Evolutionary conservation across 35 echinoderm and acorn worm genomes (phyloP).

Genomic region (Ptychodera flava): DNA sequence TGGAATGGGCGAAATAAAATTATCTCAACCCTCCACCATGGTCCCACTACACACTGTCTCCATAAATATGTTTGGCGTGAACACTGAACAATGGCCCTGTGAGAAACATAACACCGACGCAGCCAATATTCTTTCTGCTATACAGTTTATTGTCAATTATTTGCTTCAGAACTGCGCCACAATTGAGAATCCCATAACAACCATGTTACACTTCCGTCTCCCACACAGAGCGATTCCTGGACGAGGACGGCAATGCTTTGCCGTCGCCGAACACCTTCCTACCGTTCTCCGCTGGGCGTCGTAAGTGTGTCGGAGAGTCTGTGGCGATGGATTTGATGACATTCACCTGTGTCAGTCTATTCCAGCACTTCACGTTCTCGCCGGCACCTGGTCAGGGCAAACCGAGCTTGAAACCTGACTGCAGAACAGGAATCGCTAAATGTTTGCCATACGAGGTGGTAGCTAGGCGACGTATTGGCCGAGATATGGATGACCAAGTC

Average conservation of each 20-base stretch:
- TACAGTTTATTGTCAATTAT: too few species aligned
- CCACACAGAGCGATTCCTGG: slow-evolving; percentile 56
- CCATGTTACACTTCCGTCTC: background rate
- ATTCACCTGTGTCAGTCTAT: slow-evolving; percentile 45
- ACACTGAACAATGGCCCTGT: background rate
- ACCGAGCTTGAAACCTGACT: background rate
- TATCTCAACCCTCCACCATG: background rate
- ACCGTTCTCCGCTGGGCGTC: slow-evolving; percentile 47
- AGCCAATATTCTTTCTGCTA: too few species aligned
- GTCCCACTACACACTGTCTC: background rate
- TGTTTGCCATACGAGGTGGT: background rate
- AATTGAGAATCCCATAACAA: background rate
- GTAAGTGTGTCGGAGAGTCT: slow-evolving; percentile 55
- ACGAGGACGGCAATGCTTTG: slow-evolving; percentile 13
- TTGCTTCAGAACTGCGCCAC: too few species aligned
- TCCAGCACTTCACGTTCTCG: slow-evolving; percentile 36
- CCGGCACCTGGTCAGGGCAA: slow-evolving; percentile 23
- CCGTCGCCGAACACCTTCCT: slow-evolving; percentile 28
- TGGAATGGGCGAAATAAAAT: background rate
- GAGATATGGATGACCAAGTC: too few species aligned
- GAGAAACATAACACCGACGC: too few species aligned
- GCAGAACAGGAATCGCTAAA: background rate
- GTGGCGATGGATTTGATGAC: slow-evolving; percentile 54
- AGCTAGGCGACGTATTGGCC: background rate
- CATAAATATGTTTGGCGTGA: background rate